Evolutionary conservation across 2,888 invertebrate genomes (phyloP).

Genomic region (Erynnis tages): DNA sequence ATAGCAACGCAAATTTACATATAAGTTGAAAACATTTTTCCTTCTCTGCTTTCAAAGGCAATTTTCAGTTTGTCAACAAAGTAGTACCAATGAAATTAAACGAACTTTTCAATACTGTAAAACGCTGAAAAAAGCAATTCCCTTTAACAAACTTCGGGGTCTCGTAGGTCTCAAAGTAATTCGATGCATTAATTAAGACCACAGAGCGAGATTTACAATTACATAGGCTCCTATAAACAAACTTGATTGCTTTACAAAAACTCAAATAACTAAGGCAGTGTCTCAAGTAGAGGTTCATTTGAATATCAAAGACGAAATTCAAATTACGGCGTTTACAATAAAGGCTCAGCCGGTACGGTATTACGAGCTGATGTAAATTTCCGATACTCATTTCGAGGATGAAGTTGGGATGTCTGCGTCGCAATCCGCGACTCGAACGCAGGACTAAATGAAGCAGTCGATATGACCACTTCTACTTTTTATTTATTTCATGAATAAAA

Average conservation of each 20-base stretch:
- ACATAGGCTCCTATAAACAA: constrained; percentile 77
- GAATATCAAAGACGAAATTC: constrained; percentile 81
- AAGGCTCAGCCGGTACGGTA: constrained; percentile 76
- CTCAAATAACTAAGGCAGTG: constrained; percentile 81
- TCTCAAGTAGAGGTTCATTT: constrained; percentile 80
- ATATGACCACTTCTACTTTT: not conserved
- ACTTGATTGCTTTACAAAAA: constrained; percentile 82
- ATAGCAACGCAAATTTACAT: not conserved
- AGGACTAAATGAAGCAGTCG: constrained; percentile 11
- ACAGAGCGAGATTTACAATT: constrained; percentile 79
- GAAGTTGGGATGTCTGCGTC: constrained; percentile 71
- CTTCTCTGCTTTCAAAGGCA: no score
- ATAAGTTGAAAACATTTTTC: constrained; percentile 14
- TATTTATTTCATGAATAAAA: not conserved
- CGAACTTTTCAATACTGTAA: not conserved
- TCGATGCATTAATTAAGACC: constrained; percentile 76
- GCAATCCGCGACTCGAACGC: constrained; percentile 46
- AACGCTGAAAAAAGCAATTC: not conserved
- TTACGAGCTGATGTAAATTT: constrained; percentile 80
- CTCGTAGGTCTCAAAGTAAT: constrained; percentile 64
- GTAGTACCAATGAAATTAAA: not conserved
- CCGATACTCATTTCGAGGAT: constrained; percentile 80
- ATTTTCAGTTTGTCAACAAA: no score
- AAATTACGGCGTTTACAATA: constrained; percentile 81
- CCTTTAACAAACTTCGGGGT: constrained; percentile 31